phyloP scores from a whole-genome alignment of 2,797 vertebrate species.

The Hybognathus amarus region DNA sequence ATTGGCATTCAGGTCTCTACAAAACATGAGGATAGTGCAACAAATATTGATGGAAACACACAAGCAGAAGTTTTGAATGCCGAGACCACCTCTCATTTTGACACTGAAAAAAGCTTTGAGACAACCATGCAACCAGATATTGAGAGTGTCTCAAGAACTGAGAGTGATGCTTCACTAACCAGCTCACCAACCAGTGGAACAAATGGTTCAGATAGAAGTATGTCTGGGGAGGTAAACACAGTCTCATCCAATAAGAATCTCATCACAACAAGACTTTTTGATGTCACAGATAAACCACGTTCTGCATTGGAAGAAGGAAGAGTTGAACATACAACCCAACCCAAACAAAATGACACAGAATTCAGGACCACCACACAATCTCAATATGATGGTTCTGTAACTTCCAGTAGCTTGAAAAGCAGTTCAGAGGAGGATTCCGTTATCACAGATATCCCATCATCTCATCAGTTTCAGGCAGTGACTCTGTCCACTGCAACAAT shows the following conservation, averaged over 20 bases:
- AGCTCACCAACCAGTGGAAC: slow-evolving; percentile 1
- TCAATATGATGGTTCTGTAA: slow-evolving; percentile 24
- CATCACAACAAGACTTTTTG: background rate
- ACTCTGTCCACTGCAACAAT: slow-evolving; percentile 64
- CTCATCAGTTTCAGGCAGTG: slow-evolving; percentile 66
- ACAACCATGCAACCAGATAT: slow-evolving; percentile 1
- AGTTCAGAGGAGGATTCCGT: slow-evolving; percentile 40
- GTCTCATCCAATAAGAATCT: background rate
- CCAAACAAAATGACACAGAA: background rate
- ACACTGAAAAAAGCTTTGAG: background rate
- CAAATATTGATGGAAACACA: background rate
- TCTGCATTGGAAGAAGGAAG: background rate
- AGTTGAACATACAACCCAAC: background rate
- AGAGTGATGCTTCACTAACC: slow-evolving; percentile 25
- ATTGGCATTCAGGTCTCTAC: background rate
- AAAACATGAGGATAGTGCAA: background rate
- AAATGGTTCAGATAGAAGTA: slow-evolving; percentile 10
- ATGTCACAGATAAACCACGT: slow-evolving; percentile 15
- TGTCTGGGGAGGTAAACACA: background rate
- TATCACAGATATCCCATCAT: slow-evolving; percentile 27
- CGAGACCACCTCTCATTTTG: background rate
- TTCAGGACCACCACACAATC: background rate
- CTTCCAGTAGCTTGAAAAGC: slow-evolving; percentile 39
- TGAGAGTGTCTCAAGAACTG: slow-evolving; percentile 2
- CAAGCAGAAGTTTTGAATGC: background rate